These are phyloP conservation scores for Hoplodrina ambigua DNA, from an alignment of 2,888 invertebrate genomes.

Conservation along the genomic window DNA sequence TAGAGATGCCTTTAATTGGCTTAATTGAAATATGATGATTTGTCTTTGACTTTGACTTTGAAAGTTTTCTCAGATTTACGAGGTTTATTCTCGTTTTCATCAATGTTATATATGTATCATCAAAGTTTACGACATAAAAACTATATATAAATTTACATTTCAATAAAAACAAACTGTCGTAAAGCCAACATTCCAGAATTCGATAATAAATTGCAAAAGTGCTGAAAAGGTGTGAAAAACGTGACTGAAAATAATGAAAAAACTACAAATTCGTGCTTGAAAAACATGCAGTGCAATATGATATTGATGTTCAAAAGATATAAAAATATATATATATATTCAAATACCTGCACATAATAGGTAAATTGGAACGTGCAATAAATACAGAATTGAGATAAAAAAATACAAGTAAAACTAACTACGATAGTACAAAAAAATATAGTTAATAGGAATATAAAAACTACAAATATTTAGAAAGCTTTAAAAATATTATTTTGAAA, in stretches of 20 bases:
- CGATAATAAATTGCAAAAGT: background rate
- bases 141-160: no score
- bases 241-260: background rate
- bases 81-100: background rate
- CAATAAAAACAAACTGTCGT: no score
- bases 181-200: no score
- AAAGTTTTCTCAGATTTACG: slow-evolving; percentile 3
- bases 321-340: background rate
- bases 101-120: background rate
- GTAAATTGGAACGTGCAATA: slow-evolving; percentile 21
- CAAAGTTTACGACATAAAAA: no score
- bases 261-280: background rate
- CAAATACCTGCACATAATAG: slow-evolving; percentile 6
- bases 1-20: no score
- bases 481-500: slow-evolving; percentile 30
- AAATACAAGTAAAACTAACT: slow-evolving; percentile 15
- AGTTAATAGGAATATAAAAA: background rate
- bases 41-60: no score
- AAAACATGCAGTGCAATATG: slow-evolving; percentile 36
- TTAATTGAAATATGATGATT: no score
- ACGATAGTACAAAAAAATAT: background rate
- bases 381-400: slow-evolving; percentile 1
- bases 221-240: background rate
- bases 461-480: slow-evolving; percentile 28
- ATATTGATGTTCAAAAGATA: background rate